Conservation (phyloP, 1,140 invertebrate genomes). For the Drosophila erecta region DNA sequence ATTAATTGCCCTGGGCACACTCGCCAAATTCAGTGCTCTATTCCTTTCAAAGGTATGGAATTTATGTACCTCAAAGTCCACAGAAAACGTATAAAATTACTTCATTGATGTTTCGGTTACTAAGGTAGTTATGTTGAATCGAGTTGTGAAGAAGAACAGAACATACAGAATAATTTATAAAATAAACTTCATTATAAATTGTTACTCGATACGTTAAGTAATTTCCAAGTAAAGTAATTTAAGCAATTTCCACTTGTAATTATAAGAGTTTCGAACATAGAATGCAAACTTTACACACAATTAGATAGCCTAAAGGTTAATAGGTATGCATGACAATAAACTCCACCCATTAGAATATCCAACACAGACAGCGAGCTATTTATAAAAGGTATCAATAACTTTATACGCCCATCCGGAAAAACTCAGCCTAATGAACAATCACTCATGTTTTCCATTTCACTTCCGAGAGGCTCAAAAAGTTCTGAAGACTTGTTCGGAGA, state of each 20-base stretch:
- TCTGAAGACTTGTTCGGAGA: slow-evolving; percentile 10
- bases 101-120: background rate
- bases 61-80: background rate
- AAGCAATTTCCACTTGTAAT: background rate
- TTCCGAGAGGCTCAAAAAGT: slow-evolving; percentile 5
- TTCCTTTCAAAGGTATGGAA: background rate
- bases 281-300: background rate
- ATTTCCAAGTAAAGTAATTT: background rate
- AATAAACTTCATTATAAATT: no score
- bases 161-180: no score
- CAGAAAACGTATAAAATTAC: background rate
- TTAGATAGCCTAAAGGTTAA: background rate
- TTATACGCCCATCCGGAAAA: slow-evolving; percentile 5
- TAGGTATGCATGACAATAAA: background rate
- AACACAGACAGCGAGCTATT: slow-evolving; percentile 16
- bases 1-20: slow-evolving; percentile 1
- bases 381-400: slow-evolving; percentile 36
- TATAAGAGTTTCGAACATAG: background rate
- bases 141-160: background rate
- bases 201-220: no score
- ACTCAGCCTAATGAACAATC: slow-evolving; percentile 27
- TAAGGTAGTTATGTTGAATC: slow-evolving; percentile 5
- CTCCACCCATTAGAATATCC: background rate
- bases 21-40: background rate
- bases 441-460: slow-evolving; percentile 11